Percentiles rank a stretch among this genome's conserved stretches.
phyloP scores from a whole-genome alignment of 2,797 vertebrate genomes.

The Antrozous pallidus region DNA sequence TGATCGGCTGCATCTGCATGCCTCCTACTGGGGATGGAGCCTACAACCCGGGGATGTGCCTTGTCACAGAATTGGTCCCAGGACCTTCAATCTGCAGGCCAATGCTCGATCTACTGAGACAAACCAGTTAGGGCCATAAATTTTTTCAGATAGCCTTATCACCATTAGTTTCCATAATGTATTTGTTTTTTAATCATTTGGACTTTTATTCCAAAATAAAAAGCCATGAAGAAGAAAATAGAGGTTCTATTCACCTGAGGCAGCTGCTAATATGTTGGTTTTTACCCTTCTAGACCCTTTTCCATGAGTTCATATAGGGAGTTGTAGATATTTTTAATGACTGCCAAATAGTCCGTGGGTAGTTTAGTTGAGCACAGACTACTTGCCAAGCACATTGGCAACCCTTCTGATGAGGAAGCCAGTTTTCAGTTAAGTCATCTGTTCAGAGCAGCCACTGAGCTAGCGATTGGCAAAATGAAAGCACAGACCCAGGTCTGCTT shows the following conservation, averaged over 20 bases:
- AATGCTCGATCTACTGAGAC: no score
- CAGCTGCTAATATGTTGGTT: background rate
- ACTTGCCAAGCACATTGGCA: background rate
- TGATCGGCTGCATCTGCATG: no score
- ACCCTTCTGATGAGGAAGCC: background rate
- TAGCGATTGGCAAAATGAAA: background rate
- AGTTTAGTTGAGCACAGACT: background rate
- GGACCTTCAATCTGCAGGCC: no score
- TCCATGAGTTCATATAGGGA: background rate
- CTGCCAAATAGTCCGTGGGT: background rate
- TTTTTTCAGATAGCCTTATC: background rate
- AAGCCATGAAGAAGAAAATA: constrained; percentile 35
- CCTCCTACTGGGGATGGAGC: no score
- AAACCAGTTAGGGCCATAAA: background rate
- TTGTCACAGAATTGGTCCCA: no score
- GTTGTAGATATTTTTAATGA: constrained; percentile 11
- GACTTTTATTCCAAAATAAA: constrained; percentile 39
- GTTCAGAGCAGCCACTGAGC: background rate
- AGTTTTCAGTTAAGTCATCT: background rate
- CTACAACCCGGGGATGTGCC: no score
- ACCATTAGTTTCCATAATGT: constrained; percentile 13
- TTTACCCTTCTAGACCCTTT: background rate
- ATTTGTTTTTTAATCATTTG: constrained; percentile 43
- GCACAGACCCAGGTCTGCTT: background rate
- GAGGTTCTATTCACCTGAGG: background rate